phyloP scores from a whole-genome alignment of 2,797 vertebrate genomes.

The Anisognathus igniventris region DNA sequence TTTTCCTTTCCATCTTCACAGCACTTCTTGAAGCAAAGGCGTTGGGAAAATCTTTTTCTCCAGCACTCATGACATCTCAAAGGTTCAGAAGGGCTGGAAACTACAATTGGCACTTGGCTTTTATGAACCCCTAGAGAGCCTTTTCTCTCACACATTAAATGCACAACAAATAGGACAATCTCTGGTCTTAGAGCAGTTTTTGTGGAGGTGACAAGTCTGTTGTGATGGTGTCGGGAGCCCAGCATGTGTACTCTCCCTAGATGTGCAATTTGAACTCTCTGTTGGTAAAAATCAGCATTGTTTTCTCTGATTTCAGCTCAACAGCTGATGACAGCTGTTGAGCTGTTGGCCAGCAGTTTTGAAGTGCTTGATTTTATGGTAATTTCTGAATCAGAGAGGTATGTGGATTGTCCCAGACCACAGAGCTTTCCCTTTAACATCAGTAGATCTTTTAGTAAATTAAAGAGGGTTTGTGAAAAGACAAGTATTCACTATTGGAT shows the following conservation, averaged over 20 bases:
- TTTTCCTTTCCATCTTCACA: background rate
- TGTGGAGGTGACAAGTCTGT: background rate
- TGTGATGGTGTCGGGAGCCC: background rate
- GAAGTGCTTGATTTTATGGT: background rate
- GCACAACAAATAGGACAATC: background rate
- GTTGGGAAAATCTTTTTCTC: background rate
- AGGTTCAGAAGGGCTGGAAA: background rate
- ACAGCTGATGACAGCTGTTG: background rate
- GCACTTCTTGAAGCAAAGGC: background rate
- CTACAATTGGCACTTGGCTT: background rate
- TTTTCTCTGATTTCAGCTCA: background rate
- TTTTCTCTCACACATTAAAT: background rate
- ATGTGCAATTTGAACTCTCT: background rate
- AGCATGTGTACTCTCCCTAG: background rate
- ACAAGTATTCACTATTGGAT: background rate
- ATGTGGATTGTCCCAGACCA: accelerated
- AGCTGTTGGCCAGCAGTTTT: background rate
- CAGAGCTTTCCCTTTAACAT: background rate
- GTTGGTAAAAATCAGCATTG: background rate
- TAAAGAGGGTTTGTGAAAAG: background rate
- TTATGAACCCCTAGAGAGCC: background rate
- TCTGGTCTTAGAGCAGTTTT: background rate
- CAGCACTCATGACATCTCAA: background rate
- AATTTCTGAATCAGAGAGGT: background rate
- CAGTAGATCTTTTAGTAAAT: background rate